Evolutionary conservation across 2,797 vertebrate genomes (phyloP).

Genomic region (Typhlichthys eigenmanni): DNA sequence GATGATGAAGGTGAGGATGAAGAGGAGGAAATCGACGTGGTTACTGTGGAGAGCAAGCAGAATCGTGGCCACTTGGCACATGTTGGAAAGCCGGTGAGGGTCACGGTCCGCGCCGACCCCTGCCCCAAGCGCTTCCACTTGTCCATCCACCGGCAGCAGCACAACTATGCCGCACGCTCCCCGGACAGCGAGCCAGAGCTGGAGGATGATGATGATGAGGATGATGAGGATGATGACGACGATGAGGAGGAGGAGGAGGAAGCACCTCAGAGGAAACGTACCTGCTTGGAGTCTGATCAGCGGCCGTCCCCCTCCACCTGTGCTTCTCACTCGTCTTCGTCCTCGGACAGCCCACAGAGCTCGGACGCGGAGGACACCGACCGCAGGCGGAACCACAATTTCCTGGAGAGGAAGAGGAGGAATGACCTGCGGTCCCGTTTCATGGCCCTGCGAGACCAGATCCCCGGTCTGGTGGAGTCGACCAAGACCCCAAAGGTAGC

Average conservation of each 20-base stretch:
- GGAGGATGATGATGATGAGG: constrained; percentile 19
- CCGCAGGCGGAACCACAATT: constrained; percentile 94
- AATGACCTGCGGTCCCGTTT: constrained; percentile 93
- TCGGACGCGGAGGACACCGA: constrained; percentile 85
- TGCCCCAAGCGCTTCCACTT: constrained; percentile 93
- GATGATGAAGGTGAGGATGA: constrained; percentile 72
- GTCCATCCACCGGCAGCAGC: constrained; percentile 93
- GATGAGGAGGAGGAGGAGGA: constrained; percentile 45
- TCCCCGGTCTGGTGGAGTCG: constrained; percentile 85
- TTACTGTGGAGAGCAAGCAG: constrained; percentile 92
- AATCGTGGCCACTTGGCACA: constrained; percentile 81
- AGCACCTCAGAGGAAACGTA: constrained; percentile 66
- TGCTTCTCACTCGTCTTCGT: constrained; percentile 40
- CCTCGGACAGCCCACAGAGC: constrained; percentile 69
- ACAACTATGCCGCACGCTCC: constrained; percentile 93
- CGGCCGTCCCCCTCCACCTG: constrained; percentile 26
- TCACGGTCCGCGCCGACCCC: constrained; percentile 89
- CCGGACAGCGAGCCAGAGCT: constrained; percentile 77
- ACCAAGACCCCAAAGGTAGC: constrained; percentile 94
- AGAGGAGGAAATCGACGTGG: constrained; percentile 93
- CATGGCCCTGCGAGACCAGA: constrained; percentile 86
- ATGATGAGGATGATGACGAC: background rate
- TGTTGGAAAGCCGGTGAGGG: constrained; percentile 86
- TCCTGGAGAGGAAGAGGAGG: constrained; percentile 90
- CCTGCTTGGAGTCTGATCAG: constrained; percentile 35